phyloP scores from a whole-genome alignment of 2,797 vertebrate species.

The Peromyscus eremicus region DNA sequence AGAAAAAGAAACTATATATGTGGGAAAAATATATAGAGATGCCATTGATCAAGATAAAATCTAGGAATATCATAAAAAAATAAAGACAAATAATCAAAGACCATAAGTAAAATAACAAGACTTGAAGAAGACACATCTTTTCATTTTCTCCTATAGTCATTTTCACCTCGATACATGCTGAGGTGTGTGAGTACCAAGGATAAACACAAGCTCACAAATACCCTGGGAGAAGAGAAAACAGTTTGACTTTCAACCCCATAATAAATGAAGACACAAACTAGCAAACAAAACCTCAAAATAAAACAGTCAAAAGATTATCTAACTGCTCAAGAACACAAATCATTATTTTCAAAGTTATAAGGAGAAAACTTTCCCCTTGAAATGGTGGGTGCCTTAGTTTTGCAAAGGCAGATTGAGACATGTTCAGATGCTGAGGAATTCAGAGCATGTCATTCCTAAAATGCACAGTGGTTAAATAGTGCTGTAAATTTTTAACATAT shows the following conservation, averaged over 20 bases:
- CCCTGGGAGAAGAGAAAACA: not conserved
- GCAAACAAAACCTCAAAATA: not conserved
- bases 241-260: not conserved
- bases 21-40: not conserved
- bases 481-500: not conserved
- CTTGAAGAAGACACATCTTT: not conserved
- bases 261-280: not conserved
- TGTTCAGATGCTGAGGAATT: conserved; percentile 10
- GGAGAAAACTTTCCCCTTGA: not conserved
- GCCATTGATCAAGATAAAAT: not conserved
- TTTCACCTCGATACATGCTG: not conserved
- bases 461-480: not conserved
- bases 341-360: not conserved
- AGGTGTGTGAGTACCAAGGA: not conserved
- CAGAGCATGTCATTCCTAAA: not conserved
- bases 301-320: no score
- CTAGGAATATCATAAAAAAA: not conserved
- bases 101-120: not conserved
- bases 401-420: not conserved
- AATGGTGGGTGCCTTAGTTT: not conserved
- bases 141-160: not conserved
- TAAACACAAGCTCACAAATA: not conserved
- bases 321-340: not conserved
- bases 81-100: not conserved
- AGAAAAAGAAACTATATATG: not conserved